phyloP scores from a whole-genome alignment of 2,888 invertebrate genomes.

The Ptychoptera albimana region DNA sequence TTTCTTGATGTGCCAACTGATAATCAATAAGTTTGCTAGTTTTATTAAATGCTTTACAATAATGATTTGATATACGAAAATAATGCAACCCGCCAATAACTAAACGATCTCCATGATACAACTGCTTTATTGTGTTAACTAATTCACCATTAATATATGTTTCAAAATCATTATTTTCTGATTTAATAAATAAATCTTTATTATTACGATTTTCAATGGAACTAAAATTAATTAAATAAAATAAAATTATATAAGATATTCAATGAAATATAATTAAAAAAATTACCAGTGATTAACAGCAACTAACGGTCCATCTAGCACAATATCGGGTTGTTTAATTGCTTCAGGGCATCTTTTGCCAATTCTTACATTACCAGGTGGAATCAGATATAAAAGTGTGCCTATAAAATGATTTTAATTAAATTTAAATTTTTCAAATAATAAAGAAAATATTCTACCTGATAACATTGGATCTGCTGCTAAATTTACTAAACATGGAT shows the following conservation, averaged over 20 bases:
- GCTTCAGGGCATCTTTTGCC: slow-evolving; percentile 21
- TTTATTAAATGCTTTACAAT: slow-evolving; percentile 14
- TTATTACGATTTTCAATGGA: slow-evolving; percentile 34
- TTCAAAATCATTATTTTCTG: slow-evolving; percentile 31
- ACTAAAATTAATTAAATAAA: slow-evolving; percentile 17
- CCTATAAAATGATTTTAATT: not conserved
- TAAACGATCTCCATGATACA: slow-evolving; percentile 38
- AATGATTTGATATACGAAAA: slow-evolving; percentile 36
- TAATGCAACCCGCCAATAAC: slow-evolving; percentile 41
- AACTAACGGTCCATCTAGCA: slow-evolving; percentile 42
- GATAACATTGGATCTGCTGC: slow-evolving; percentile 47
- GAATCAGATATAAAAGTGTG: slow-evolving; percentile 25
- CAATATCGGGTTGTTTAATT: slow-evolving; percentile 35
- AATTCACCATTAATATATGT: slow-evolving; percentile 38
- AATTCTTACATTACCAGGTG: slow-evolving; percentile 22
- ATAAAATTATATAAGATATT: slow-evolving; percentile 1
- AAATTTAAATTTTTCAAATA: no score
- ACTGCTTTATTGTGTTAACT: slow-evolving; percentile 24
- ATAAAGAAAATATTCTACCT: slow-evolving; percentile 22
- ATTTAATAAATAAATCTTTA: slow-evolving; percentile 31
- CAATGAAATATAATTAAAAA: slow-evolving; percentile 6
- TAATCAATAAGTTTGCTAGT: slow-evolving; percentile 27
- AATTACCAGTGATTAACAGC: slow-evolving; percentile 43
- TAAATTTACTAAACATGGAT: slow-evolving; percentile 44
- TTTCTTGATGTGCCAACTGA: slow-evolving; percentile 37